Base-by-base conservation (phyloP, 2,888 invertebrate genomes). In the Gastrophysa polygoni region DNA sequence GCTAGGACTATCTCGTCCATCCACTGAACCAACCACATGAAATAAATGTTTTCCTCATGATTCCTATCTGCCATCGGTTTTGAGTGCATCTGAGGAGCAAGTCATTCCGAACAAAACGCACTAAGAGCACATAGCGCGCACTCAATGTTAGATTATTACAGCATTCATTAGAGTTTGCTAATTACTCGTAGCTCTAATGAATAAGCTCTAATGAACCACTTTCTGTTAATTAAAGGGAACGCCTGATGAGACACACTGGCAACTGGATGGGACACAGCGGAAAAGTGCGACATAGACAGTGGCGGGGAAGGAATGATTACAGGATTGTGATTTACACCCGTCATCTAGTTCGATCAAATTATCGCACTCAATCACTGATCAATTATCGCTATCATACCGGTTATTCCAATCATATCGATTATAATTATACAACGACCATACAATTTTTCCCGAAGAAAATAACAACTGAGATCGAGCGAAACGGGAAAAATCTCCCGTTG, bases 181-280 rank as follows among this genome's bases (percentile, higher is more conserved):
- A 91, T 91, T 91, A 90, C 90, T 89, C 89, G 89, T 89, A 89
- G 89, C 90, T 90, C 89, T 91, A 91, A 91, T 91, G 90, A 91
- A 90, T 90, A 90, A 90, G 89, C 90, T 89, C 90, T 90, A 91
- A 91, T 91, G 91, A 91, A 91, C 90, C 90, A 90, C 91, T 91
- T 90, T 91, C 89, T 90, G 90, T 90, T 90, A 91, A 91, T 91
- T 90, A 91, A 90, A 91, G 90, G 89, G 79, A 79, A 78, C 78
- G 79, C 77, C 78, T 75, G 75, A 38, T 38, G 38, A 38, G 38
- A 78, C 77, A 79, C 76, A 77, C 75, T 75, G 76, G 70, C 75
- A 75, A 75, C 77, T 78, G 77, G 77, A 78, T 74, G 77, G 76
- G 77, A 76, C 74, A n/a, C 74, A 73, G 70, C 70, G 73, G 77